Conservation (phyloP, 2,888 invertebrate species). For the Chironomus tentans region DNA sequence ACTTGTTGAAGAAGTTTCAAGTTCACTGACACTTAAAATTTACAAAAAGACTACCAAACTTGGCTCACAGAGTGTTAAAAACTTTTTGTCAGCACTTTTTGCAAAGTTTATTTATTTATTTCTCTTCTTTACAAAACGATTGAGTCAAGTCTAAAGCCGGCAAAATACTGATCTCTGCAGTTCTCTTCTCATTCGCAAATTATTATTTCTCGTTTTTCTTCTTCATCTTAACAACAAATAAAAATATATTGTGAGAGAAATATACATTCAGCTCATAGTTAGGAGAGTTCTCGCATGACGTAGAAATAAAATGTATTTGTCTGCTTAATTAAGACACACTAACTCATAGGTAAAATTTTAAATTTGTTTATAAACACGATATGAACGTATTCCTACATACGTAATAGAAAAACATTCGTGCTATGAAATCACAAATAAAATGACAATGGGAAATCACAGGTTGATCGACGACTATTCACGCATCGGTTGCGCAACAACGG, state of each 20-base stretch:
- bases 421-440: not conserved
- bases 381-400: not conserved
- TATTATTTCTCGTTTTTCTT: not conserved
- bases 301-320: not conserved
- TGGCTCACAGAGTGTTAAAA: not conserved
- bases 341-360: not conserved
- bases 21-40: constrained; percentile 8
- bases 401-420: no score
- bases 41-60: no score
- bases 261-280: not conserved
- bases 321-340: not conserved
- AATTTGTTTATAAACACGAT: not conserved
- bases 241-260: not conserved
- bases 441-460: not conserved
- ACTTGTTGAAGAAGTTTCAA: not conserved
- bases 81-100: not conserved
- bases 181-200: not conserved
- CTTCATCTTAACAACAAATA: not conserved
- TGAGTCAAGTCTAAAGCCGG: not conserved
- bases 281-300: not conserved
- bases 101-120: not conserved
- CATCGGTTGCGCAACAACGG: not conserved
- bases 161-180: constrained; percentile 11
- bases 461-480: not conserved
- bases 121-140: not conserved